Evolutionary conservation across 2,888 invertebrate genomes (phyloP), one percentile per base, ranked within the genome.

Genomic region (Zhengitettix transpicula): DNA sequence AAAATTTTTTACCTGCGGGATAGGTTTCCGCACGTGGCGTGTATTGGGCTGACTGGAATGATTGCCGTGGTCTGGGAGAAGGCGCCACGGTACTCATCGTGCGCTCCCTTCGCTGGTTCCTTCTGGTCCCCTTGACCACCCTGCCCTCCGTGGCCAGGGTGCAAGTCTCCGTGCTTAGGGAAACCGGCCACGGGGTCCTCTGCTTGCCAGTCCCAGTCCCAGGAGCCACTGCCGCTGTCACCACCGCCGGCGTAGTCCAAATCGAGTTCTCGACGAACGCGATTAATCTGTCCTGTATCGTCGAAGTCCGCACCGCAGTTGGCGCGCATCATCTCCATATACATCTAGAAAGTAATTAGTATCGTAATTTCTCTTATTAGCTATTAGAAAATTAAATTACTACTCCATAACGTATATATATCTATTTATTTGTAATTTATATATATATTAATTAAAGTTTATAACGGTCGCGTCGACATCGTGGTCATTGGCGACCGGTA

Each of bases 11-110:
- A 63, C 74, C 73, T 73, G 55, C 73, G 69, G 10, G 76, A 75
- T 57, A 81, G 71, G 65, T 80, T 79, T 41, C 81, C 81, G 64
- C 80, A 80, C 58, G 78, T 71, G 10, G 77, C 76, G 65, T 78
- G 69, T 51, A 72, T 71, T 66, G 75, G 73, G 61, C 77, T 69
- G 52, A 77, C 69, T 56, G 75, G 70, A 66, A 73, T 66, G 63
- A 75, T 72, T 1, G 76, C 74, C 0, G 77, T 73, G 8, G 74
- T 73, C 60, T 73, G 70, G 60, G 78, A 77, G 69, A 74, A 80
- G 55, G 57, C 57, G 55, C 60, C 62, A 15, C 61, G 58, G 16
- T 40, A 40, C 10, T 56, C 59, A 12, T 52, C 57, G 47, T 47
- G 47, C 14, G 12, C 47, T 3, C 14, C 47, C 14, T 47, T 12